Conservation (phyloP, 1,140 invertebrate species). For the Pemphigus obesinymphae region DNA sequence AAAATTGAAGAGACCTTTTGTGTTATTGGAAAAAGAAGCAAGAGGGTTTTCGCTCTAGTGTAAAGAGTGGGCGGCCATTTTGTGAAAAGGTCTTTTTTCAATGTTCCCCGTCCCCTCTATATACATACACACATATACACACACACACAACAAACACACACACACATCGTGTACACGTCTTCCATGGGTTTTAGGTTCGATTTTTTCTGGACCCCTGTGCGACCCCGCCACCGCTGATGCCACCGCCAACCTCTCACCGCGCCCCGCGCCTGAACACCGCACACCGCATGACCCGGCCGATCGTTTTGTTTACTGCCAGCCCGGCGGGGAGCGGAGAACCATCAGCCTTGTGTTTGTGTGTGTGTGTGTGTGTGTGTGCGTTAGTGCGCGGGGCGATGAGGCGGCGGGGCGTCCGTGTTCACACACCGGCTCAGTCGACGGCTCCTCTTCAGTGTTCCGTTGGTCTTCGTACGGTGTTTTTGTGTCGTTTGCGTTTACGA, state of each 20-base stretch:
- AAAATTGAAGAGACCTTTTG: constrained; percentile 46
- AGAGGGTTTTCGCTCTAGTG: constrained; percentile 42
- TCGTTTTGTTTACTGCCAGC: constrained; percentile 34
- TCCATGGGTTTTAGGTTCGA: constrained; percentile 42
- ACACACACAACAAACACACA: neutral
- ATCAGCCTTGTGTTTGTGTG: constrained; percentile 8
- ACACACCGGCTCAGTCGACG: constrained; percentile 35
- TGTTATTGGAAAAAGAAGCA: constrained; percentile 46
- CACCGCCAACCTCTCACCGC: neutral
- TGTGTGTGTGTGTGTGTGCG: neutral
- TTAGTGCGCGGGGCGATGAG: constrained; percentile 12
- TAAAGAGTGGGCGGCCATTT: constrained; percentile 45
- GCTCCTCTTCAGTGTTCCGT: constrained; percentile 39
- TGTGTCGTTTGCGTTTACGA: neutral
- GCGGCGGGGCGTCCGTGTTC: constrained; percentile 40
- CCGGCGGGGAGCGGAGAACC: constrained; percentile 12
- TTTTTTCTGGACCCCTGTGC: constrained; percentile 42
- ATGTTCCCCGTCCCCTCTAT: constrained; percentile 29
- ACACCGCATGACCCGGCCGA: neutral
- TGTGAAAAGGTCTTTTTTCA: constrained; percentile 45
- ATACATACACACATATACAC: neutral
- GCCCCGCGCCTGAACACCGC: neutral
- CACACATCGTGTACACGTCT: constrained; percentile 29
- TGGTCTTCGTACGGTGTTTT: constrained; percentile 36
- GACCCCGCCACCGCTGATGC: neutral